These are phyloP conservation scores for Aphaenogaster floridana DNA, from an alignment of 1,140 invertebrate genomes.

Conservation along the genomic window DNA sequence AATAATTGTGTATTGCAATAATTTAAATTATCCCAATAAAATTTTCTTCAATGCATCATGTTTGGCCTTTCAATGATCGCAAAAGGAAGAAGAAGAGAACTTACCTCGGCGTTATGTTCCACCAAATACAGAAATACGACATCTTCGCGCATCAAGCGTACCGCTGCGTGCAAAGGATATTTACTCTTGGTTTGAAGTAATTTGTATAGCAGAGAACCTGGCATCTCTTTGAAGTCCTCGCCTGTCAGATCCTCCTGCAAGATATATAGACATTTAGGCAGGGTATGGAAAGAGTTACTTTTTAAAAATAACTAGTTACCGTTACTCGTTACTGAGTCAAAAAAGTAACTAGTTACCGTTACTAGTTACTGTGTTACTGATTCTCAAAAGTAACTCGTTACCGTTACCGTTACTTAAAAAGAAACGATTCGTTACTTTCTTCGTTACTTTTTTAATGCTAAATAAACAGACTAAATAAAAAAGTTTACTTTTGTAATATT, in stretches of 20 bases:
- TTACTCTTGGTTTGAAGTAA: constrained; percentile 97
- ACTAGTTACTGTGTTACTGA: too few relatives aligned
- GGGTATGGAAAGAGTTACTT: too few relatives aligned
- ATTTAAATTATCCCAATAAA: constrained; percentile 15
- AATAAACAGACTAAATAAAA: too few relatives aligned
- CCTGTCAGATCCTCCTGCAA: constrained; percentile 94
- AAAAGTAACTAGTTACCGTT: too few relatives aligned
- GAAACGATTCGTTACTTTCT: too few relatives aligned
- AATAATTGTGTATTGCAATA: constrained; percentile 6
- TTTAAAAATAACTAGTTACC: too few relatives aligned
- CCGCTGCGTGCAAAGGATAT: constrained; percentile 95
- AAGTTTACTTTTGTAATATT: too few relatives aligned
- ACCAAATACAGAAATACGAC: constrained; percentile 97
- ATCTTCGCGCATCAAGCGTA: constrained; percentile 95
- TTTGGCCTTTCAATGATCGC: neutral
- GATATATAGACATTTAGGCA: constrained; percentile 28
- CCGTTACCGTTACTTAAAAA: too few relatives aligned
- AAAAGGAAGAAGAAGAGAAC: constrained; percentile 78
- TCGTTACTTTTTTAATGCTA: too few relatives aligned
- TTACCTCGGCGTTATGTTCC: constrained; percentile 95
- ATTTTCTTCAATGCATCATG: neutral
- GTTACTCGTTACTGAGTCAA: too few relatives aligned
- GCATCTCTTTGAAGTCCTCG: constrained; percentile 97
- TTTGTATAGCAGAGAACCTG: constrained; percentile 94
- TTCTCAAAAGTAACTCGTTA: too few relatives aligned